A percentile compares a stretch with the other conserved stretches of the same genome.
phyloP scores from a whole-genome alignment of 2,888 invertebrate species.

The Bedellia somnulentella region DNA sequence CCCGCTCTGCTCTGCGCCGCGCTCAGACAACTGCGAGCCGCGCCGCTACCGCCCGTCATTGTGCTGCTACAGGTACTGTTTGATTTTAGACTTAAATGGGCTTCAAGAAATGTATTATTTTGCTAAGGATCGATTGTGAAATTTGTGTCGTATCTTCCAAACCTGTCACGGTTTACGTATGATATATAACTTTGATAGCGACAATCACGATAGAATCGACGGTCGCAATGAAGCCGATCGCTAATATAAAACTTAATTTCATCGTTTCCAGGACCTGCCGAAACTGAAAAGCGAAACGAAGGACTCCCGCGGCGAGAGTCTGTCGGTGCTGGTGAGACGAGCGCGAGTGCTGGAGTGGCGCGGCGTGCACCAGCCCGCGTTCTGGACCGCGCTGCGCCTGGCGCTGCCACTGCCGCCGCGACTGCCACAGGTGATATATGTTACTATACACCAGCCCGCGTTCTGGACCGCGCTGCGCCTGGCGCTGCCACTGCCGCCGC shows the following conservation, averaged over 20 bases:
- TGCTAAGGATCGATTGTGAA: too few relatives aligned
- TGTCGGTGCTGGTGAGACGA: conserved; percentile 40
- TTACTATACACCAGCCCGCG: conserved; percentile 55
- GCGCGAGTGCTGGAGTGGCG: conserved; percentile 56
- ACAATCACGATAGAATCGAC: too few relatives aligned
- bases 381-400: conserved; percentile 68
- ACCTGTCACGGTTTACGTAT: too few relatives aligned
- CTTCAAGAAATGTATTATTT: too few relatives aligned
- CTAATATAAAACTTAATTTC: too few relatives aligned
- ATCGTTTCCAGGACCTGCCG: conserved; percentile 65
- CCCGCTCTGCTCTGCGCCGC: conserved; percentile 36
- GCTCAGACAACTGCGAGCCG: conserved; percentile 32
- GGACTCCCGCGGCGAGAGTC: conserved; percentile 54
- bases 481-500: conserved; percentile 60
- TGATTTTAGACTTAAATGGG: too few relatives aligned
- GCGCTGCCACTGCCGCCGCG: conserved; percentile 61
- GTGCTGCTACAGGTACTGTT: conserved; percentile 38
- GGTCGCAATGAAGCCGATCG: too few relatives aligned
- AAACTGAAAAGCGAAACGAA: conserved; percentile 53
- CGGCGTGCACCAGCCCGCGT: conserved; percentile 55
- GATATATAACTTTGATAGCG: too few relatives aligned
- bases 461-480: conserved; percentile 69
- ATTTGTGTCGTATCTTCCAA: too few relatives aligned
- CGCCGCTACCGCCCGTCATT: conserved; percentile 40
- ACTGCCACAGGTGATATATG: too few relatives aligned